Evolutionary conservation across 2,113 vertebrate species (phyloP), one percentile per base, ranked within the genome.

Genomic region (Lutjanus erythropterus): DNA sequence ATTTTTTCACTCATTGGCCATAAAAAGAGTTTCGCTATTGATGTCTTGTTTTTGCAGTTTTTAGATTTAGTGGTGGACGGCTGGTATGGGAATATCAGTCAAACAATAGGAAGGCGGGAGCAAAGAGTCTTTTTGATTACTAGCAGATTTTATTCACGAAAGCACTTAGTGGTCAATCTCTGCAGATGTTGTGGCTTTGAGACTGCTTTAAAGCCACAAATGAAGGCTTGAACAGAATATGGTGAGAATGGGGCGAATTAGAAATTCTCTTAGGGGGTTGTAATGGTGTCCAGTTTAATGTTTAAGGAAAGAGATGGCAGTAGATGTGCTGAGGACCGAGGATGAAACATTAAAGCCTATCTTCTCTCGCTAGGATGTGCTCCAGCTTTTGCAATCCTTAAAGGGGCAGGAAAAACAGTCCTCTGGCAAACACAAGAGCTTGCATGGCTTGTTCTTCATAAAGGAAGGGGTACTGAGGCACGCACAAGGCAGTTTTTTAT

Each of bases 51-150:
- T 86, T 65, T 73, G 67, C 29, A 47, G 49, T 16, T 27, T n/a
- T 72, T 23, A 74, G 37, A 60, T 68, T 78, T 46, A 39, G 21
- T 39, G 39, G 15, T 35, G 31, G 71, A 76, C 33, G 52, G n/a
- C 53, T 60, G 21, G 5, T 47, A 42, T n/a, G 14, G 5, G 53
- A 42, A 11, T 19, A 39, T 83, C 77, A 72, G 35, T 83, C n/a
- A 78, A 83, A 85, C 88, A 81, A 83, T 73, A 79, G 64, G 69
- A 87, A 67, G 59, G 66, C 62, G 2, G 35, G 37, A 37, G 31
- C 61, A 86, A 46, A 86, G 60, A 71, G 37, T 78, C 80, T 69
- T 78, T 52, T 80, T 89, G 81, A 91, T 91, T 87, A 85, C 78
- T 79, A 53, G 81, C 91, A 91, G 87, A 88, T 86, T 90, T 66